Conservation (phyloP, 2,797 vertebrate species). For the Coreius guichenoti region DNA sequence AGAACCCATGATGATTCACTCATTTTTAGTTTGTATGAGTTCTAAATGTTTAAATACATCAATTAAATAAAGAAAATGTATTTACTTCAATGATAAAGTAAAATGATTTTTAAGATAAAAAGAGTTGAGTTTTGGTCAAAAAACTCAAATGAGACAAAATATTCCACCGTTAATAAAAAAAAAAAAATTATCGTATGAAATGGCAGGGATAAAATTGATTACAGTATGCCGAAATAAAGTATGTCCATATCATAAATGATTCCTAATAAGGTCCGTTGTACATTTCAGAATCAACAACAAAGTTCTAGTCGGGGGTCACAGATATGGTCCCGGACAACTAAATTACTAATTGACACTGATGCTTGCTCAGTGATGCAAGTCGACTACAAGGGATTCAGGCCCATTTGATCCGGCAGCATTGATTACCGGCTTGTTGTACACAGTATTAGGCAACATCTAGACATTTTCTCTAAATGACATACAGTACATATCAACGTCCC, state of each 20-base stretch:
- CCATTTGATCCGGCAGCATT: neutral
- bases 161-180: neutral
- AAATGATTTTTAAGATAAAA: too few species aligned
- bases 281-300: too few species aligned
- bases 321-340: neutral
- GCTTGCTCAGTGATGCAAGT: neutral
- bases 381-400: neutral
- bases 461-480: neutral
- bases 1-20: too few species aligned
- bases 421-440: neutral
- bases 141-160: neutral
- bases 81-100: too few species aligned
- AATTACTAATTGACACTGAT: constrained; percentile 19
- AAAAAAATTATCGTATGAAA: neutral
- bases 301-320: neutral
- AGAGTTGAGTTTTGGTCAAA: neutral
- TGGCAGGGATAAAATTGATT: neutral
- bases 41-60: too few species aligned
- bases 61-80: too few species aligned
- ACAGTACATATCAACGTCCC: neutral
- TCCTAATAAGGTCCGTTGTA: neutral
- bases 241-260: neutral
- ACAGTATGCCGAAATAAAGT: neutral
- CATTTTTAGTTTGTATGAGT: too few species aligned
- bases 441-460: constrained; percentile 2